phyloP scores from a whole-genome alignment of 2,113 vertebrate genomes.

The Mugil cephalus region DNA sequence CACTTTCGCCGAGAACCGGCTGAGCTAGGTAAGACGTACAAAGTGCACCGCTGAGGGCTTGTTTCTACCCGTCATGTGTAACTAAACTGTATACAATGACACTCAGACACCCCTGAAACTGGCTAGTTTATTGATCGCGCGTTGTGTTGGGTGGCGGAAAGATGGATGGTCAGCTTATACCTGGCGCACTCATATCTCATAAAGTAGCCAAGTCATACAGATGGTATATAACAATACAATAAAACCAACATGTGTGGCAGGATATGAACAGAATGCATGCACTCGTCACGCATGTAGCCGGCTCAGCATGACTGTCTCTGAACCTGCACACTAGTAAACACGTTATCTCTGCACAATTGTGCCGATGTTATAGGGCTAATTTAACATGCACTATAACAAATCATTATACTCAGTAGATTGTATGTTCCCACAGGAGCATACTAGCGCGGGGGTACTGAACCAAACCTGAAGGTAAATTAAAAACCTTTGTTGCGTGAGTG shows the following conservation, averaged over 20 bases:
- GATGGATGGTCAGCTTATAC: not conserved
- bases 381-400: not conserved
- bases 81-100: not conserved
- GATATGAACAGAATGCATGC: not conserved
- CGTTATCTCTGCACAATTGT: too few relatives aligned
- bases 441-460: too few relatives aligned
- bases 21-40: not conserved
- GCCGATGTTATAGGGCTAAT: not conserved
- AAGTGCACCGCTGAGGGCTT: not conserved
- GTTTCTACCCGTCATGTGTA: conserved; percentile 18
- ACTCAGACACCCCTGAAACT: not conserved
- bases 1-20: conserved; percentile 20
- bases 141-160: not conserved
- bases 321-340: too few relatives aligned
- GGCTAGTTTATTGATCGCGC: not conserved
- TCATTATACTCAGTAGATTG: not conserved
- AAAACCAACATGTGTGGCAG: not conserved
- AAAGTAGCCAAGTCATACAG: not conserved
- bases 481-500: too few relatives aligned
- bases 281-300: not conserved
- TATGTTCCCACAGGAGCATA: too few relatives aligned
- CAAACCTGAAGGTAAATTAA: too few relatives aligned
- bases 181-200: not conserved
- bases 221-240: not conserved
- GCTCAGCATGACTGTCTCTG: not conserved